These are phyloP conservation scores for Pseudolaguvia tuberculata DNA, from an alignment of 2,113 vertebrate species.

Conservation along the genomic window DNA sequence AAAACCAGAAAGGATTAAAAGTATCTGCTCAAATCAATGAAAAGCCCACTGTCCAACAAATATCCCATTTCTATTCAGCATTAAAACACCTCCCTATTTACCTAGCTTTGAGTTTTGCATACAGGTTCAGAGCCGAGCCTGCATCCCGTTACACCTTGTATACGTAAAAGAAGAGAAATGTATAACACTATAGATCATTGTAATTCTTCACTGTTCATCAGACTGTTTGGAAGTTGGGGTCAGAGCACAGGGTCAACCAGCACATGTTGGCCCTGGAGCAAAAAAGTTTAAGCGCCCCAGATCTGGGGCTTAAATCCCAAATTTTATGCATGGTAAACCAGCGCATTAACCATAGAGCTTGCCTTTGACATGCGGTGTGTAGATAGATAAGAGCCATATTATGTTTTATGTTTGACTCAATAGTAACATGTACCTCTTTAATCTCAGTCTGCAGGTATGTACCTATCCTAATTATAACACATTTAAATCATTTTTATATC, in stretches of 20 bases:
- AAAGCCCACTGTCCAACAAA: neutral
- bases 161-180: neutral
- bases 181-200: neutral
- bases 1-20: too few species aligned
- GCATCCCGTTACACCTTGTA: neutral
- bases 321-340: neutral
- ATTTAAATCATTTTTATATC: too few species aligned
- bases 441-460: neutral
- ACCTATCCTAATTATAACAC: too few species aligned
- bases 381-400: neutral
- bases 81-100: neutral
- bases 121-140: too few species aligned
- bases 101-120: neutral
- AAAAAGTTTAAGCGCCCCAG: neutral
- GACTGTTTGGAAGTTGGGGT: neutral
- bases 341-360: neutral
- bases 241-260: neutral
- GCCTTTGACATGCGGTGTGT: neutral
- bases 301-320: neutral
- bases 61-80: neutral
- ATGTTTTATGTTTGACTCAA: neutral
- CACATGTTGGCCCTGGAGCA: neutral
- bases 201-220: neutral
- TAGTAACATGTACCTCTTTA: neutral
- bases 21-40: neutral